Conservation (phyloP, 2,113 vertebrate genomes). For the Lagopus muta region DNA sequence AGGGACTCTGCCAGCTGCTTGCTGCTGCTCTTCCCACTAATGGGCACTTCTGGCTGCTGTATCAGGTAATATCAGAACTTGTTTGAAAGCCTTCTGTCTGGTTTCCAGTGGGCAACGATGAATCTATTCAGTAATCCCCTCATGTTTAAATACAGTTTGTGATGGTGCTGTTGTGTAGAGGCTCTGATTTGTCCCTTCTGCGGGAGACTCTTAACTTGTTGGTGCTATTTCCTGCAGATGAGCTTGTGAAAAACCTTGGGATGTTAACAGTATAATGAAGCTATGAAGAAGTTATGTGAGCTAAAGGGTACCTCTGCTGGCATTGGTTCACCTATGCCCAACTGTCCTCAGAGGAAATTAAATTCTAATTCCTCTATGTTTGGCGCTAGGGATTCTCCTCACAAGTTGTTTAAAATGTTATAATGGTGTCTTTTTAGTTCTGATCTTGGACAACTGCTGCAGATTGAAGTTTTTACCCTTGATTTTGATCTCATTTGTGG, state of each 20-base stretch:
- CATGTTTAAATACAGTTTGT: background rate
- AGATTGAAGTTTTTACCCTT: background rate
- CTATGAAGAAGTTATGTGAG: background rate
- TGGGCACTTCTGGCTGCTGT: background rate
- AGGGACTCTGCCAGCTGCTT: background rate
- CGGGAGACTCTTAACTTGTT: background rate
- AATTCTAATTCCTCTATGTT: background rate
- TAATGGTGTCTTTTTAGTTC: background rate
- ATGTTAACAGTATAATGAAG: background rate
- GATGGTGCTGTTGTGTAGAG: background rate
- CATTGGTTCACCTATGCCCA: fast-evolving
- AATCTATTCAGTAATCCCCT: background rate
- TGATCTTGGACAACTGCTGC: background rate
- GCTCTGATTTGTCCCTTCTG: background rate
- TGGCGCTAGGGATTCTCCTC: background rate
- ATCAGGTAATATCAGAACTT: background rate
- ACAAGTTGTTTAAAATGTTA: background rate
- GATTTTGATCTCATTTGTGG: background rate
- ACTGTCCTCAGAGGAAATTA: background rate
- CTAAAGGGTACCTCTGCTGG: background rate
- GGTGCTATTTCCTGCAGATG: background rate
- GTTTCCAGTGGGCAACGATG: background rate
- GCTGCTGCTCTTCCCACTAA: background rate
- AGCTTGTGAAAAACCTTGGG: background rate
- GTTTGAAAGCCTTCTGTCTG: background rate